phyloP scores from a whole-genome alignment of 2,888 invertebrate genomes.

The Marronus borbonicus region DNA sequence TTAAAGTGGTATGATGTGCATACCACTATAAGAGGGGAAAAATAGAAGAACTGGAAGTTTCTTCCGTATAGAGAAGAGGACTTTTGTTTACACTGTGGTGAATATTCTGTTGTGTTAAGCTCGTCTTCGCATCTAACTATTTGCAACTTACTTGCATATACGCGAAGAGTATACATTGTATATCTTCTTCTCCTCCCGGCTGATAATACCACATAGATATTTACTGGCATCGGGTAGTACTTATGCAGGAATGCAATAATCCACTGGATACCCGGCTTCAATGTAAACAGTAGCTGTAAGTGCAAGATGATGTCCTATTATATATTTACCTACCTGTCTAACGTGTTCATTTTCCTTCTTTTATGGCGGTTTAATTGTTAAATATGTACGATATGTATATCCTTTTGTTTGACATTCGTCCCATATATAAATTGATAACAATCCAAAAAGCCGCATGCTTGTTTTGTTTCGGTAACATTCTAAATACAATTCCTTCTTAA shows the following conservation, averaged over 20 bases:
- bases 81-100: too few species aligned
- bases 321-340: slow-evolving; percentile 43
- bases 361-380: not conserved
- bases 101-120: not conserved
- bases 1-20: not conserved
- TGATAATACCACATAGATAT: slow-evolving; percentile 6
- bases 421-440: too few species aligned
- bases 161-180: not conserved
- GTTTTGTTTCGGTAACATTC: too few species aligned
- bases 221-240: slow-evolving; percentile 48
- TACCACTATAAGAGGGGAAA: not conserved
- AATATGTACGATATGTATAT: too few species aligned
- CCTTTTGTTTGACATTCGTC: too few species aligned
- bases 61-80: not conserved
- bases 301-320: slow-evolving; percentile 50
- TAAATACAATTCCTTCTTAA: too few species aligned
- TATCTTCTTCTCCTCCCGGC: not conserved
- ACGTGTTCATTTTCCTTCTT: slow-evolving; percentile 17
- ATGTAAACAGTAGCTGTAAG: slow-evolving; percentile 58
- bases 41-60: too few species aligned
- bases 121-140: not conserved
- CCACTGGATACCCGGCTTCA: slow-evolving; percentile 54
- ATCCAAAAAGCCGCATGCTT: too few species aligned
- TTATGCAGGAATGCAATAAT: slow-evolving; percentile 58
- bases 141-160: not conserved